Base-by-base conservation (phyloP, 1,140 invertebrate species). In the Hycleus phaleratus region DNA sequence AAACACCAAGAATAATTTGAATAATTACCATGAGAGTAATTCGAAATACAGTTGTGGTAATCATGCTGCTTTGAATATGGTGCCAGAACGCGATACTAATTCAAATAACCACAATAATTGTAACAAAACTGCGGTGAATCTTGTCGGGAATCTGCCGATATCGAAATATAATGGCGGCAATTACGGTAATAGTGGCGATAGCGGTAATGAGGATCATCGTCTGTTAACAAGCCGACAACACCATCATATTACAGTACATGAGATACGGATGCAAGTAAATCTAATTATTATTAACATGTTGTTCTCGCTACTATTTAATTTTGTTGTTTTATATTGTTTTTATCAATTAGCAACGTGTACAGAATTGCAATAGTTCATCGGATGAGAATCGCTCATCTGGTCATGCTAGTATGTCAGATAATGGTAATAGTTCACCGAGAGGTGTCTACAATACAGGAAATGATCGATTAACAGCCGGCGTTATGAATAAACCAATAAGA, bases 371-470 rank as follows among this genome's bases (percentile, higher is more conserved):
- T 72, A 91, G 89, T 71, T 91, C 89, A 10, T 91, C 89, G 3
- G 90, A 93, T 73, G 90, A 92, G 73, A 91, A 91, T 72, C 78
- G 89, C 26, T 92, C 90, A 10, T 92, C 90, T 1, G 90, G 90
- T 0, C 90, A 93, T 71, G 90, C 90, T n/a, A 90, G 87, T 61
- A 92, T 93, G 90, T 92, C 90, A 38, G 90, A 93, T 67, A 87
- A 85, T 40, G 81, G 80, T 51, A 85, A 83, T 52, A 86, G 83
- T 61, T 86, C 84, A 4, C 85, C 81, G 74, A 62, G 73, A 69
- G 64, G 72, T 74, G 32, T 82, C 80, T 57, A 79, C 82, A 59
- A 81, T 85, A 6, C 85, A 84, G 43, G 85, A 85, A 67, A 85
- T 77, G 82, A 88, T 67, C 78, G 84, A 46, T 72, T 84, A 39